Evolutionary conservation across 64 coral and sea anemone genomes (phyloP).

Genomic region (Platygyra sinensis): DNA sequence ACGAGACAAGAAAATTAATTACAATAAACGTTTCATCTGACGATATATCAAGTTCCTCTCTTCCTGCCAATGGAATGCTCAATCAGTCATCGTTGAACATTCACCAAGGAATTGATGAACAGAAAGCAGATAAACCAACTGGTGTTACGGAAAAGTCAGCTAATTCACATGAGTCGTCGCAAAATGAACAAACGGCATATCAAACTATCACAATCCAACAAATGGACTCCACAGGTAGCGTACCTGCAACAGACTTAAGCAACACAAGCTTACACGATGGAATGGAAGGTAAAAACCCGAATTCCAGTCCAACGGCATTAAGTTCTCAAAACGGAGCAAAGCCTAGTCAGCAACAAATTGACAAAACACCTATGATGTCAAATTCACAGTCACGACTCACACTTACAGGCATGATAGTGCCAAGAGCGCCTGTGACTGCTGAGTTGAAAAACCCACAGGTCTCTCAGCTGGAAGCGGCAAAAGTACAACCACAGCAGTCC

Average conservation of each 20-base stretch:
- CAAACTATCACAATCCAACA: neutral
- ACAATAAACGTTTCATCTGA: neutral
- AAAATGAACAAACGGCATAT: neutral
- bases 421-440: no score
- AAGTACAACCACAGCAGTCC: neutral
- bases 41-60: neutral
- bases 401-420: neutral
- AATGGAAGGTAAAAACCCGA: no score
- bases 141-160: neutral
- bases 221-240: neutral
- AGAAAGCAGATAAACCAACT: neutral
- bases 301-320: neutral
- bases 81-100: neutral
- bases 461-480: neutral
- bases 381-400: neutral
- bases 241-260: neutral
- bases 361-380: neutral
- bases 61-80: neutral
- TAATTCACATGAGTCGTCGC: neutral
- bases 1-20: neutral
- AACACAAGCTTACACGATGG: neutral
- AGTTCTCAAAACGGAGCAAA: neutral
- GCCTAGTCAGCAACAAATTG: neutral
- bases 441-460: neutral
- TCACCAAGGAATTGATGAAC: neutral